A percentile compares a stretch with the other conserved stretches of the same genome.
These are phyloP conservation scores for Notarius quadriscutis DNA, from an alignment of 2,113 vertebrate species.

Conservation along the genomic window DNA sequence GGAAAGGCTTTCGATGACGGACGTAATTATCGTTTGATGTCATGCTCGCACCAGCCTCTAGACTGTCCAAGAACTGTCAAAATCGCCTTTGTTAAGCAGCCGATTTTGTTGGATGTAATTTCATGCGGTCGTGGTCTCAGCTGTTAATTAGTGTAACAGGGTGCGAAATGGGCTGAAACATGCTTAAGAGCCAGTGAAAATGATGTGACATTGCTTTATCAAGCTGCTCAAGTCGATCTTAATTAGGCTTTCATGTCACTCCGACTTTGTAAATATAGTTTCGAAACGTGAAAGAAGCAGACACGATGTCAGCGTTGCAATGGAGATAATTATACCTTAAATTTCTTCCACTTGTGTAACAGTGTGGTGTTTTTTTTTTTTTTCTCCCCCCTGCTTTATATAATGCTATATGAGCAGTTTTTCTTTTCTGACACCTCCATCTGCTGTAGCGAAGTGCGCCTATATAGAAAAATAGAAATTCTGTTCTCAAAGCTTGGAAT, in stretches of 20 bases:
- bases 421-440: slow-evolving; percentile 21
- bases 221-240: slow-evolving; percentile 79
- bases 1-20: slow-evolving; percentile 57
- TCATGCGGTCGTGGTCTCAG: slow-evolving; percentile 81
- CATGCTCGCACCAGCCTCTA: slow-evolving; percentile 50
- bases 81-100: slow-evolving; percentile 71
- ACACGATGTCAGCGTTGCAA: slow-evolving; percentile 42
- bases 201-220: slow-evolving; percentile 80
- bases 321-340: slow-evolving; percentile 51
- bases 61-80: slow-evolving; percentile 78
- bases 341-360: slow-evolving; percentile 42
- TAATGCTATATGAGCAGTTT: slow-evolving; percentile 19
- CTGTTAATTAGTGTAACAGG: slow-evolving; percentile 86
- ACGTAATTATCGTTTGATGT: slow-evolving; percentile 68
- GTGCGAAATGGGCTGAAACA: slow-evolving; percentile 79
- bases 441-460: not conserved
- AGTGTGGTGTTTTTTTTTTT: not conserved
- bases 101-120: slow-evolving; percentile 83
- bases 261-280: slow-evolving; percentile 52
- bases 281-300: slow-evolving; percentile 44
- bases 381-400: not conserved
- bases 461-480: not conserved
- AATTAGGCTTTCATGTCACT: slow-evolving; percentile 69
- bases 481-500: not conserved
- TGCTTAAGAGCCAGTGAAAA: slow-evolving; percentile 80